These are phyloP conservation scores for Caenorhabditis macrosperma DNA, from an alignment of 2,888 invertebrate species.

Conservation along the genomic window DNA sequence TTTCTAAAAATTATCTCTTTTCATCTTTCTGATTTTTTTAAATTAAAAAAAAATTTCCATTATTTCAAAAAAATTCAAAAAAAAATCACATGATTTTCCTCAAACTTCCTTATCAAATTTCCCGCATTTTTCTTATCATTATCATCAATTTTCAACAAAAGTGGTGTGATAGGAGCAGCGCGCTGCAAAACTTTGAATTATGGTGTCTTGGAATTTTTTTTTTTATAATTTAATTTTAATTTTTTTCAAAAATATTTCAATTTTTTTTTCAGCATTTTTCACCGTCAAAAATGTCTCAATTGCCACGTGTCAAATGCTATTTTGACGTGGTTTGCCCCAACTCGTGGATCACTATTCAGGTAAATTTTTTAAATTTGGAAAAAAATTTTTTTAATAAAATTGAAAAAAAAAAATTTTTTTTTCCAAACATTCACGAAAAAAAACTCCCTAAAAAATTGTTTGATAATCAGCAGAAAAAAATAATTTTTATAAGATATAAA, in stretches of 20 bases:
- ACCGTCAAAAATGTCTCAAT: slow-evolving; percentile 34
- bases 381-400: not conserved
- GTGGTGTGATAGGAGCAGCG: too few species aligned
- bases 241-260: not conserved
- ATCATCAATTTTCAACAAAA: too few species aligned
- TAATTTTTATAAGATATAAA: not conserved
- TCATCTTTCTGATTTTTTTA: not conserved
- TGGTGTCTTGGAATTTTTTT: not conserved
- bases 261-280: slow-evolving; percentile 5
- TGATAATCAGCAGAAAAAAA: not conserved
- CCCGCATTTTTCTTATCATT: not conserved
- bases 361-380: not conserved
- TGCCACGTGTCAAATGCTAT: slow-evolving; percentile 53
- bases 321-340: slow-evolving; percentile 58
- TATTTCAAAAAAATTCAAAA: not conserved
- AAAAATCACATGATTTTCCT: not conserved
- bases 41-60: not conserved
- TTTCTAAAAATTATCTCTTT: not conserved
- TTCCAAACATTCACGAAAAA: too few species aligned
- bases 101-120: not conserved
- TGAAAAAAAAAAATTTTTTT: not conserved
- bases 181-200: slow-evolving; percentile 12
- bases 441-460: not conserved
- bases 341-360: slow-evolving; percentile 60
- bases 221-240: not conserved